Conservation (phyloP, 1,140 invertebrate species). For the Leptestheria dahalacensis region DNA sequence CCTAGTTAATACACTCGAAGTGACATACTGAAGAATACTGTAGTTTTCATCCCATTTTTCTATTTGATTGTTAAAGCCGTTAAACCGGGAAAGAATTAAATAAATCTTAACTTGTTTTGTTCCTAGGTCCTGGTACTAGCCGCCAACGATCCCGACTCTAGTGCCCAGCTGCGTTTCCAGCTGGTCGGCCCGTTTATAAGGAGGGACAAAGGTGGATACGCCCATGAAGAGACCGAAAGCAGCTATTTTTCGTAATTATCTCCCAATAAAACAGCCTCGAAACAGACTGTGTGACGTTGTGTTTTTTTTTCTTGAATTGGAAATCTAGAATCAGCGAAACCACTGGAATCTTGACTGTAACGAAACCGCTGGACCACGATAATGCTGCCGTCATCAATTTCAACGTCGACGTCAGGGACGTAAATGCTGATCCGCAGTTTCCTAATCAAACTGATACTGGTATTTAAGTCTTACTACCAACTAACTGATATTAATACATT, state of each 20-base stretch:
- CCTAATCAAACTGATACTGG: constrained; percentile 44
- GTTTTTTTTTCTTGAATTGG: neutral
- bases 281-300: too few species aligned
- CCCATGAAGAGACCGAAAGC: neutral
- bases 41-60: too few species aligned
- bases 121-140: constrained; percentile 40
- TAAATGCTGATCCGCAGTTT: constrained; percentile 47
- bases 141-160: constrained; percentile 52
- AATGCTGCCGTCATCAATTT: constrained; percentile 61
- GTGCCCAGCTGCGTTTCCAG: constrained; percentile 42
- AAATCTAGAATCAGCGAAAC: constrained; percentile 41
- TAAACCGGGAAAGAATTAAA: too few species aligned
- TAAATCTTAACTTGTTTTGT: constrained; percentile 14
- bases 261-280: neutral
- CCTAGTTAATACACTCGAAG: neutral
- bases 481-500: neutral
- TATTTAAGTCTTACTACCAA: constrained; percentile 7
- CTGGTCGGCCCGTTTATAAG: constrained; percentile 2
- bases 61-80: too few species aligned
- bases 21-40: neutral
- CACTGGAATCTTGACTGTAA: constrained; percentile 51
- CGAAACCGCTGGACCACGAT: constrained; percentile 56
- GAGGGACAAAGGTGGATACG: constrained; percentile 11
- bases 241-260: constrained; percentile 9
- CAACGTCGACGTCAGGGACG: constrained; percentile 51